Conservation (phyloP, 2,113 vertebrate genomes). For the Phylloscopus trochilus region DNA sequence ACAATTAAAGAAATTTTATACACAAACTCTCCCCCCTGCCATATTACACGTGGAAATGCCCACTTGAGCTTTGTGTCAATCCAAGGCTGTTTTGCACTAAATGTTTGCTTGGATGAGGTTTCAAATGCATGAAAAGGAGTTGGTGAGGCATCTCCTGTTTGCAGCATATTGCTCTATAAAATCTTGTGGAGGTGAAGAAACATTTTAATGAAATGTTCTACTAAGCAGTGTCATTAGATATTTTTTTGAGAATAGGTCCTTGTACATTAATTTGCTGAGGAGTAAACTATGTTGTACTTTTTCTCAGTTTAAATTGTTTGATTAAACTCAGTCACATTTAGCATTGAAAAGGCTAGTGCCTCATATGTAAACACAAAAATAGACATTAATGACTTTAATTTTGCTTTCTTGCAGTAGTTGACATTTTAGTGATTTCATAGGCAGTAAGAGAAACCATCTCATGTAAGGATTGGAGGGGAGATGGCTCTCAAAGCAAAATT, state of each 20-base stretch:
- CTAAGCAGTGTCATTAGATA: background rate
- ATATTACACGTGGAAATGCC: background rate
- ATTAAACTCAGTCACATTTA: background rate
- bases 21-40: background rate
- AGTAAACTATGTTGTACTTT: background rate
- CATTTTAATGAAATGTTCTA: background rate
- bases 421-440: background rate
- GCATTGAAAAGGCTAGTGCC: background rate
- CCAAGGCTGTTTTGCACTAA: background rate
- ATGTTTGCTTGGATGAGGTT: background rate
- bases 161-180: background rate
- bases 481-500: background rate
- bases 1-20: background rate
- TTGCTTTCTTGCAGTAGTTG: background rate
- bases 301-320: background rate
- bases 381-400: background rate
- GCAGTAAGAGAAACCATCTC: background rate
- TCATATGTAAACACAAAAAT: background rate
- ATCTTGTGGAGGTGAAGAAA: background rate
- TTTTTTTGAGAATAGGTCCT: background rate
- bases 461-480: background rate
- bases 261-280: background rate
- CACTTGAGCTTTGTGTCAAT: background rate
- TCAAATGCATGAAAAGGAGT: background rate
- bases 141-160: background rate